A percentile compares a stretch with the other conserved stretches of the same genome.
Conservation (phyloP, 1,140 invertebrate genomes). For the Ceratoteleas bidentatus region DNA sequence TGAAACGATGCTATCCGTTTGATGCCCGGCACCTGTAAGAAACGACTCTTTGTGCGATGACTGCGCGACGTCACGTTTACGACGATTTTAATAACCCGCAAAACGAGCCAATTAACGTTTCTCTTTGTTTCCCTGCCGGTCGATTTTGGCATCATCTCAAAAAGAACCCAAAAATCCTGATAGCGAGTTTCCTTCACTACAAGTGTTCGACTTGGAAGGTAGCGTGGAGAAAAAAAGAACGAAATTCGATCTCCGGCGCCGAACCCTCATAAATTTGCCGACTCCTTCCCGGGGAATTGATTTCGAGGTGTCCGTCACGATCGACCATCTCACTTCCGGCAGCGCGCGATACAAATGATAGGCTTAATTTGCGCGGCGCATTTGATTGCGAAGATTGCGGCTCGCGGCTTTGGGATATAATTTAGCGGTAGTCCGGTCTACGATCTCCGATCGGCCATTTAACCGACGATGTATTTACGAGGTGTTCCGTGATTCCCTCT, state of each 20-base stretch:
- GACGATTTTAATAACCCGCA: slow-evolving; percentile 36
- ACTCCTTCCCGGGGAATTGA: too few species aligned
- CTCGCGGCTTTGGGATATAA: slow-evolving; percentile 75
- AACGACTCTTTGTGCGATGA: slow-evolving; percentile 45
- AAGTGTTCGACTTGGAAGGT: too few species aligned
- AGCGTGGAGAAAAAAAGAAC: too few species aligned
- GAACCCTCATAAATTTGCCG: too few species aligned
- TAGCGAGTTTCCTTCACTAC: too few species aligned
- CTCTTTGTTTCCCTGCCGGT: too few species aligned
- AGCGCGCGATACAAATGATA: slow-evolving; percentile 33
- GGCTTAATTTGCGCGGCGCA: slow-evolving; percentile 74
- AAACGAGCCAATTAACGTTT: slow-evolving; percentile 1
- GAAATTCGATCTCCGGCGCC: too few species aligned
- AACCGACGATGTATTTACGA: slow-evolving; percentile 79
- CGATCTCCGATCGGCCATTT: slow-evolving; percentile 79
- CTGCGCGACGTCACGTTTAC: too few species aligned
- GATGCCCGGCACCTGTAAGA: slow-evolving; percentile 48
- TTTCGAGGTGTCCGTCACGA: too few species aligned
- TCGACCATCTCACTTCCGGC: slow-evolving; percentile 15
- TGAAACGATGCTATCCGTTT: slow-evolving; percentile 62
- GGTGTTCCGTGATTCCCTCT: slow-evolving; percentile 80
- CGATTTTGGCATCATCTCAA: too few species aligned
- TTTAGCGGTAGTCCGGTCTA: slow-evolving; percentile 79
- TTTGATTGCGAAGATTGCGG: slow-evolving; percentile 75
- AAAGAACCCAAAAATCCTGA: too few species aligned